Evolutionary conservation across 2,888 invertebrate genomes (phyloP), one percentile per base, ranked within the genome.

Genomic region (Drosophila infuscata): DNA sequence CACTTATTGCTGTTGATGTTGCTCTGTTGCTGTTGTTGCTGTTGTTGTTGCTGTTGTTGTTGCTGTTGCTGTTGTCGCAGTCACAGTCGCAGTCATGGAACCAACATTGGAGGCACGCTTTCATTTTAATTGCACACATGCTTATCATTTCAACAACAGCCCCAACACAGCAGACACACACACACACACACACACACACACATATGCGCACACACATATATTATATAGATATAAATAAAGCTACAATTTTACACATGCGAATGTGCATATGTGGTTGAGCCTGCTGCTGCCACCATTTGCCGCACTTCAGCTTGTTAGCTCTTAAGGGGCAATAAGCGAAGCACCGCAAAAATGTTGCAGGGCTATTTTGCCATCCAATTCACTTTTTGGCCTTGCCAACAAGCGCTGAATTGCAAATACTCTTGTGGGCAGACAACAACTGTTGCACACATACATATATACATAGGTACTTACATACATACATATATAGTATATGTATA

Each of bases 121-220:
- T 88, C 88, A 89, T 88, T 89, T 87, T 87, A 87, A 87, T 87
- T 87, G 86, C 90, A 88, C 86, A 89, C 86, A 89, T 87, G 86
- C 90, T 89, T 89, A 89, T 89, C 88, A 89, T 89, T 88, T 88
- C 83, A 89, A 82, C 89, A 82, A 77, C 85, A 89, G 87, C 66
- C 63, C 63, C 81, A 66, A 61, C 71, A 70, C 46, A 46, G 46
- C 46, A 8, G 46, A 46, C 20, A 38, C 38, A n/a, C 0, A 9
- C 41, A 41, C 41, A 36, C 15, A 57, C 43, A 41, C 38, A 17
- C 41, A 58, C 43, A 56, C 46, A 35, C 11, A 38, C 36, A 33
- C 5, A 48, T 15, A n/a, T 15, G 32, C 11, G 17, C 35, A 30
- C 29, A 17, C 41, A 35, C 57, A 58, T 49, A 69, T 33, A 63